Conservation (phyloP, 2,888 invertebrate species). For the Trypoxylon attenuatum region DNA sequence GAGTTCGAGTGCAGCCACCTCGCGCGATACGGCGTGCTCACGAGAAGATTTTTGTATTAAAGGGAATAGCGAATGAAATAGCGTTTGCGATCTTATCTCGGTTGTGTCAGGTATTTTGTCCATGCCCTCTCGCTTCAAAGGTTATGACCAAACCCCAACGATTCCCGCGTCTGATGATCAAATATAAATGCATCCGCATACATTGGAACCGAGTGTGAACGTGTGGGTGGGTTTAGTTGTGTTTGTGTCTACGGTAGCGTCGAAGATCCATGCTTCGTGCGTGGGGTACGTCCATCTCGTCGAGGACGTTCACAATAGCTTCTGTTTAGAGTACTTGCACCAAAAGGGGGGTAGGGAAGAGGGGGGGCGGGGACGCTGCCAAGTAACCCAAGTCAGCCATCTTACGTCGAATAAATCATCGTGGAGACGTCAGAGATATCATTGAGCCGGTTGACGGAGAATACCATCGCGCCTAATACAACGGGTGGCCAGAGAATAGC, state of each 20-base stretch:
- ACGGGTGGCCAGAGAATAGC: constrained; percentile 59
- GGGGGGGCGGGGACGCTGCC: constrained; percentile 34
- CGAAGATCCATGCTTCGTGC: constrained; percentile 61
- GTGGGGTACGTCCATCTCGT: constrained; percentile 70
- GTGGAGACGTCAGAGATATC: constrained; percentile 72
- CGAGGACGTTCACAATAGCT: constrained; percentile 72
- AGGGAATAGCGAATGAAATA: constrained; percentile 60
- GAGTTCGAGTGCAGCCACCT: constrained; percentile 28
- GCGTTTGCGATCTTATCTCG: constrained; percentile 64
- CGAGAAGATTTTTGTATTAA: constrained; percentile 56
- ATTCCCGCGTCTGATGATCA: constrained; percentile 53
- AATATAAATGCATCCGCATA: constrained; percentile 33
- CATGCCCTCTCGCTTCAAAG: constrained; percentile 58
- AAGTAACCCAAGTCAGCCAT: constrained; percentile 69
- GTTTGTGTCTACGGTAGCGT: constrained; percentile 35
- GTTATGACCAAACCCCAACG: constrained; percentile 54
- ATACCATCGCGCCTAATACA: constrained; percentile 57
- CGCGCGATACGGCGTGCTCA: constrained; percentile 13
- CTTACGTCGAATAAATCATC: constrained; percentile 74
- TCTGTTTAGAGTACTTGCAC: constrained; percentile 72
- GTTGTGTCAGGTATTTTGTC: constrained; percentile 60
- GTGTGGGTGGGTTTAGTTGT: constrained; percentile 10
- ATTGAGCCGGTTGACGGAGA: constrained; percentile 70
- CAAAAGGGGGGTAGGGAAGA: constrained; percentile 32
- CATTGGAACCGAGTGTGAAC: too few species aligned